A percentile compares a stretch with the other conserved stretches of the same genome.
These are phyloP conservation scores for Dreissena polymorpha DNA, from an alignment of 1,140 invertebrate genomes.

Conservation along the genomic window DNA sequence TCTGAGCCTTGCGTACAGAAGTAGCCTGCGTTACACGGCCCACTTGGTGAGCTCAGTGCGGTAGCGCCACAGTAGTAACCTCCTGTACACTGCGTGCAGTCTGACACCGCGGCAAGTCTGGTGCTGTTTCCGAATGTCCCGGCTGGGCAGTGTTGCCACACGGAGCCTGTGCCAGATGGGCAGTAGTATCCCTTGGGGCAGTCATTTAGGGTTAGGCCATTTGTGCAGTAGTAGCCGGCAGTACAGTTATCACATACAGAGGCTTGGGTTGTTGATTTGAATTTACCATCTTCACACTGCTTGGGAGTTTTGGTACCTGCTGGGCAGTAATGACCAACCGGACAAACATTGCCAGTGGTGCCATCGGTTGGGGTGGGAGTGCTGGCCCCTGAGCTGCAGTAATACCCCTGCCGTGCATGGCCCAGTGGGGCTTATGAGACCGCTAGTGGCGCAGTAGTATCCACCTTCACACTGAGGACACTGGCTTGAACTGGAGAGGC, in stretches of 20 bases:
- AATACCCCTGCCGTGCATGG: slow-evolving; percentile 73
- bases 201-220: slow-evolving; percentile 67
- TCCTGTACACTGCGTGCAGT: slow-evolving; percentile 75
- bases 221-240: slow-evolving; percentile 71
- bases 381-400: slow-evolving; percentile 64
- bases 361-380: slow-evolving; percentile 69
- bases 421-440: slow-evolving; percentile 70
- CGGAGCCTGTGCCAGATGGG: slow-evolving; percentile 70
- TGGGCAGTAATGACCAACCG: slow-evolving; percentile 74
- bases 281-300: slow-evolving; percentile 73
- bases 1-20: slow-evolving; percentile 74
- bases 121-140: slow-evolving; percentile 71
- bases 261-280: slow-evolving; percentile 72
- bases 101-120: slow-evolving; percentile 64
- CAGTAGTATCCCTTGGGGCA: slow-evolving; percentile 75
- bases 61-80: slow-evolving; percentile 71
- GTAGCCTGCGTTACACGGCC: slow-evolving; percentile 73
- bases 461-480: slow-evolving; percentile 72
- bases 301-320: slow-evolving; percentile 68
- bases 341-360: slow-evolving; percentile 67
- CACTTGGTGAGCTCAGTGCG: slow-evolving; percentile 67
- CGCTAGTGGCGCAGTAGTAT: slow-evolving; percentile 73
- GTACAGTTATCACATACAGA: slow-evolving; percentile 73
- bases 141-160: slow-evolving; percentile 73
- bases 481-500: slow-evolving; percentile 63